Percentiles rank a stretch among this genome's conserved stretches.
Evolutionary conservation across 2,797 vertebrate species (phyloP).

Genomic region (Betta splendens): DNA sequence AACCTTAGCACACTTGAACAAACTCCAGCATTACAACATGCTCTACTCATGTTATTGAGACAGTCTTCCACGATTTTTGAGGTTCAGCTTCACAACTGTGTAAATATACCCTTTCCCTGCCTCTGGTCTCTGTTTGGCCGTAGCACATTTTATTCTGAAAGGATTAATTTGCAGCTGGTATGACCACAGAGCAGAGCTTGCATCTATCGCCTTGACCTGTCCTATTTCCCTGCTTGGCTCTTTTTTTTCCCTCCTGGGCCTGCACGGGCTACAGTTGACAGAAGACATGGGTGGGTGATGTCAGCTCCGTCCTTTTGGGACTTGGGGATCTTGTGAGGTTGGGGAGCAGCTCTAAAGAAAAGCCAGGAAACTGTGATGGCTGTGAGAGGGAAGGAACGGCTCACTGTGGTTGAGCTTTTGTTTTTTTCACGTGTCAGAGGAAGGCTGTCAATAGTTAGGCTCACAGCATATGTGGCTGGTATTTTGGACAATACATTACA

Average conservation of each 20-base stretch:
- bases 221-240: conserved; percentile 22
- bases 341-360: conserved; percentile 32
- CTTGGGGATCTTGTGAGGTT: conserved; percentile 34
- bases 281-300: conserved; percentile 72
- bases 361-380: conserved; percentile 44
- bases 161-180: conserved; percentile 34
- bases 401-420: conserved; percentile 43
- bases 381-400: conserved; percentile 49
- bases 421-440: conserved; percentile 54
- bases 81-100: conserved; percentile 37
- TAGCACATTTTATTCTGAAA: conserved; percentile 39
- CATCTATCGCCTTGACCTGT: conserved; percentile 40
- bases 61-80: conserved; percentile 22
- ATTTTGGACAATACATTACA: too few relatives aligned
- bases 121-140: conserved; percentile 39
- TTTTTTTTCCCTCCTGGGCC: conserved; percentile 22
- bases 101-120: conserved; percentile 42
- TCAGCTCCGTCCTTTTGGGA: conserved; percentile 45
- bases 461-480: not conserved
- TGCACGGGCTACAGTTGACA: conserved; percentile 68
- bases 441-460: conserved; percentile 51
- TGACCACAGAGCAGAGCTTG: conserved; percentile 36
- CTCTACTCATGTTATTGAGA: not conserved
- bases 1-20: conserved; percentile 25
- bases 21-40: conserved; percentile 33